These are phyloP conservation scores for Drosophila barbarae DNA, from an alignment of 2,888 invertebrate species.

Conservation along the genomic window DNA sequence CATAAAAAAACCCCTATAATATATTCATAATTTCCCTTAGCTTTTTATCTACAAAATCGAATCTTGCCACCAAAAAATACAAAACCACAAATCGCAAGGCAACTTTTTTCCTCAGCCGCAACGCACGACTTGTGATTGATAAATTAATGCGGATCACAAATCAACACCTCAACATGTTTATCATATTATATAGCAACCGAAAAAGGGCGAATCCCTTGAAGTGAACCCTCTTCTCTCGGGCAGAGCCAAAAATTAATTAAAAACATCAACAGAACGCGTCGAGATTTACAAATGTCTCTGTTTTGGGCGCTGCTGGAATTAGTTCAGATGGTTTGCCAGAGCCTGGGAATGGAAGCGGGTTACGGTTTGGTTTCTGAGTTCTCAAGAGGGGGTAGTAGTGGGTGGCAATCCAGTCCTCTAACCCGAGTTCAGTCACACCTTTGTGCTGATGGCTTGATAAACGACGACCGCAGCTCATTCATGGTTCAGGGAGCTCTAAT, in stretches of 20 bases:
- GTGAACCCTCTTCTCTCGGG: conserved; percentile 21
- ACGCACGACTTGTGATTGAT: conserved; percentile 63
- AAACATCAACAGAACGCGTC: conserved; percentile 70
- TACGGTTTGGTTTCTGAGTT: conserved; percentile 35
- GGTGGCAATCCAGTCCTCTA: conserved; percentile 15
- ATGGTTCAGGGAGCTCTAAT: conserved; percentile 67
- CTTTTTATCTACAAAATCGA: conserved; percentile 1
- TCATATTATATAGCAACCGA: conserved; percentile 40
- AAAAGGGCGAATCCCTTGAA: conserved; percentile 8
- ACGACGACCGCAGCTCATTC: conserved; percentile 64
- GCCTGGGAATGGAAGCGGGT: conserved; percentile 31
- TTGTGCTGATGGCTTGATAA: conserved; percentile 60
- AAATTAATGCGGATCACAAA: conserved; percentile 72
- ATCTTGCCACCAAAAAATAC: neutral
- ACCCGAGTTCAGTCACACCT: conserved; percentile 49
- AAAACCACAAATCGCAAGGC: conserved; percentile 11
- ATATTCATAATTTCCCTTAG: conserved; percentile 16
- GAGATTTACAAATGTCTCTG: conserved; percentile 56
- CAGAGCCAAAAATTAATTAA: conserved; percentile 67
- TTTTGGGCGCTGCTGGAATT: conserved; percentile 50
- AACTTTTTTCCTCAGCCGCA: conserved; percentile 18
- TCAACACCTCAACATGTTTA: conserved; percentile 68
- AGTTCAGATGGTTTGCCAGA: conserved; percentile 61
- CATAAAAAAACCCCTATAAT: conserved; percentile 8
- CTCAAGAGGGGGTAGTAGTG: conserved; percentile 25